Evolutionary conservation across 2,113 vertebrate species (phyloP).

Genomic region (Nothobranchius furzeri): DNA sequence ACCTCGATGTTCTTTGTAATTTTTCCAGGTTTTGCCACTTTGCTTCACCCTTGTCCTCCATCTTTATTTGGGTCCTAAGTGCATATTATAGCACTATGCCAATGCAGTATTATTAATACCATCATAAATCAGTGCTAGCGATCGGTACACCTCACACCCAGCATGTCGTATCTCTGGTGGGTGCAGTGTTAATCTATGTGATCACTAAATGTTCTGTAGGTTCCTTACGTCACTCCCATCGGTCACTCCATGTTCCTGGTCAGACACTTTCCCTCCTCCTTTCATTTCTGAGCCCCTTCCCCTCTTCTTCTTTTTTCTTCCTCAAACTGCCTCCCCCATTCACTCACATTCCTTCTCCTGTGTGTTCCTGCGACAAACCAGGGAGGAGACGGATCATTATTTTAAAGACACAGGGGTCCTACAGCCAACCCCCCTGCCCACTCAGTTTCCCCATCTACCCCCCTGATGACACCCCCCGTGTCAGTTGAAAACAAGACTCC

Average conservation of each 20-base stretch:
- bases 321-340: slow-evolving; percentile 8
- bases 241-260: slow-evolving; percentile 41
- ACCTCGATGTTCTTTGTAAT: background rate
- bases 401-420: slow-evolving; percentile 52
- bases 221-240: slow-evolving; percentile 64
- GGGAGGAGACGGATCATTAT: slow-evolving; percentile 54
- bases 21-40: background rate
- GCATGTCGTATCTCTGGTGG: slow-evolving; percentile 52
- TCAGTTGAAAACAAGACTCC: slow-evolving; percentile 62
- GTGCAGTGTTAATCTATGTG: slow-evolving; percentile 75
- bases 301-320: background rate
- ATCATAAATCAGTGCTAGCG: slow-evolving; percentile 1
- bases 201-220: slow-evolving; percentile 73
- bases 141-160: no score
- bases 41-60: background rate
- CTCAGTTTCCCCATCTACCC: slow-evolving; percentile 1
- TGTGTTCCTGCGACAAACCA: slow-evolving; percentile 32
- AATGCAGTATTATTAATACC: no score
- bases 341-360: slow-evolving; percentile 21
- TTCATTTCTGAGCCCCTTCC: slow-evolving; percentile 7
- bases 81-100: background rate
- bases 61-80: background rate
- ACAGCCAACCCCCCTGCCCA: slow-evolving; percentile 9
- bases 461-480: slow-evolving; percentile 13
- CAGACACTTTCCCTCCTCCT: slow-evolving; percentile 53